Evolutionary conservation across 2,797 vertebrate genomes (phyloP).

Genomic region (Mareca strepera): DNA sequence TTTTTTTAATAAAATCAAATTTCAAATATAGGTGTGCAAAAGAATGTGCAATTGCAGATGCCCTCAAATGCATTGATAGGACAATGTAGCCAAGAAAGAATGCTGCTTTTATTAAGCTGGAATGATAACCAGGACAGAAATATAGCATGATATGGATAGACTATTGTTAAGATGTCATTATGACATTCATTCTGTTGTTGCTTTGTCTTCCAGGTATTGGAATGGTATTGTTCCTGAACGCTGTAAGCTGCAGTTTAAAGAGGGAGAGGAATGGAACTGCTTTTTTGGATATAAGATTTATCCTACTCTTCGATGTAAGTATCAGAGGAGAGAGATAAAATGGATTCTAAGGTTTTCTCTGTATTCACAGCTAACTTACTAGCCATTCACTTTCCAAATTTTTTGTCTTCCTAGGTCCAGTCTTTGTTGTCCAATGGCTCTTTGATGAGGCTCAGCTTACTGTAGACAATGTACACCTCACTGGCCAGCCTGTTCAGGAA

Average conservation of each 20-base stretch:
- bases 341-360: background rate
- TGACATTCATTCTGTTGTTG: background rate
- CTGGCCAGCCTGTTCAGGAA: constrained; percentile 95
- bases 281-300: constrained; percentile 98
- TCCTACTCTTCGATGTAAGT: constrained; percentile 93
- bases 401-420: constrained; percentile 82
- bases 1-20: background rate
- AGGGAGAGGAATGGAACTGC: constrained; percentile 97
- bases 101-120: background rate
- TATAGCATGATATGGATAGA: background rate
- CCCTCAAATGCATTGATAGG: background rate
- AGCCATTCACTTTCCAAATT: background rate
- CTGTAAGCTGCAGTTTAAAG: constrained; percentile 86
- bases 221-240: constrained; percentile 90
- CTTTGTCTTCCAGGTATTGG: constrained; percentile 86
- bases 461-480: constrained; percentile 95
- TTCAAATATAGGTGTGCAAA: background rate
- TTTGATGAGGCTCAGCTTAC: constrained; percentile 97
- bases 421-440: constrained; percentile 98
- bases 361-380: background rate
- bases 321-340: background rate
- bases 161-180: background rate
- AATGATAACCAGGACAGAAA: background rate
- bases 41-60: background rate
- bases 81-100: background rate